Base-by-base conservation (phyloP, 2,888 invertebrate species). In the Papilio gigon region DNA sequence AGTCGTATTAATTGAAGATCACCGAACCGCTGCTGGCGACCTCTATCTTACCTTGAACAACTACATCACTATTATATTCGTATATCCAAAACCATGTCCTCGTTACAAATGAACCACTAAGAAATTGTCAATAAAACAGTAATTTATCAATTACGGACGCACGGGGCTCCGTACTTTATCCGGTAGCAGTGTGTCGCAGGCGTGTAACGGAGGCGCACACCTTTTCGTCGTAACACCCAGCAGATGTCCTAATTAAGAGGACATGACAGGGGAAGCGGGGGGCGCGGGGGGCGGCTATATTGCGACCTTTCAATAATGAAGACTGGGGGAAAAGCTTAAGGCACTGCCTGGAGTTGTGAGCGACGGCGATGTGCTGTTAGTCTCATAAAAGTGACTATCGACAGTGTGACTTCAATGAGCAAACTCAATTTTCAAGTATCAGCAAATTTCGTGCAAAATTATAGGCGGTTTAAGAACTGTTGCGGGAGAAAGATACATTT, bases 281-380 rank as follows among this genome's bases (percentile, higher is more conserved):
- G n/a, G 30, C 1, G 27, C 82, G 81, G 86, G 77, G 76, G 81
- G 79, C 73, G 78, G 78, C 80, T 82, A 86, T 88, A 89, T 86
- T 86, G 89, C 84, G 88, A 89, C 89, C 90, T 89, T 88, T 85
- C 89, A 84, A 88, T 90, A 90, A 90, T 89, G 89, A 89, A 89
- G 82, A 81, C 81, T 77, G 83, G 84, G 86, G 84, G 84, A 79
- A 75, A 76, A 80, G 77, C 79, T 80, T 77, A 72, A 67, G 75
- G 69, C 69, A 42, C 11, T 53, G 68, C 73, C 22, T 2, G 30
- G 74, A 80, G 73, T 66, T 35, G 58, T 47, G 33, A 64, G 64
- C n/a, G 56, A 17, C 9, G 25, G 47, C 67, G 53, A 12, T 4
- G n/a, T 22, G 12, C 14, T 27, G n/a, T n/a, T n/a, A 1, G 4